These are phyloP conservation scores for Lymantria dispar DNA, from an alignment of 2,888 invertebrate species.

Conservation along the genomic window DNA sequence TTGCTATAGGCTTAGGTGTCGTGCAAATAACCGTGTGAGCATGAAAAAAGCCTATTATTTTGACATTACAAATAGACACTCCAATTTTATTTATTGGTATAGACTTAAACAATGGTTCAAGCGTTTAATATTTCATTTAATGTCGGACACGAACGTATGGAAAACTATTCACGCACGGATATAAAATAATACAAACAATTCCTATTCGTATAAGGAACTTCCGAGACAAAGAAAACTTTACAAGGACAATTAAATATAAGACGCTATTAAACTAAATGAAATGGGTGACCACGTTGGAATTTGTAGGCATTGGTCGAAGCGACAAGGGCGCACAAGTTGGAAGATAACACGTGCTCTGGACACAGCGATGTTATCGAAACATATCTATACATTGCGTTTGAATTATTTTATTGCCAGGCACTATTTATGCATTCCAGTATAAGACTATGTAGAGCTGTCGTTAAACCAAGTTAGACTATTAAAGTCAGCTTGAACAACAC, in stretches of 20 bases:
- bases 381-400: not conserved
- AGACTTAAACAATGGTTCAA: conserved; percentile 2
- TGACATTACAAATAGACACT: too few species aligned
- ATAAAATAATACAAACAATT: conserved; percentile 58
- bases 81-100: too few species aligned
- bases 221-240: conserved; percentile 46
- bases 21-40: too few species aligned
- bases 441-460: too few species aligned
- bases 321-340: conserved; percentile 20
- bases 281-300: conserved; percentile 62
- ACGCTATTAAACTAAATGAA: conserved; percentile 63
- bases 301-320: conserved; percentile 23
- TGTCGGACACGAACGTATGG: conserved; percentile 39
- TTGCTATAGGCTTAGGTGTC: too few species aligned
- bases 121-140: conserved; percentile 48
- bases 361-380: not conserved
- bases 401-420: not conserved
- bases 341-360: conserved; percentile 27
- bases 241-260: conserved; percentile 45
- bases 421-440: not conserved
- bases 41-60: too few species aligned
- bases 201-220: conserved; percentile 46
- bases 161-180: conserved; percentile 38
- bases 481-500: not conserved
- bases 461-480: not conserved